These are phyloP conservation scores for Stenichneumon culpator DNA, from an alignment of 2,888 invertebrate genomes.

Conservation along the genomic window DNA sequence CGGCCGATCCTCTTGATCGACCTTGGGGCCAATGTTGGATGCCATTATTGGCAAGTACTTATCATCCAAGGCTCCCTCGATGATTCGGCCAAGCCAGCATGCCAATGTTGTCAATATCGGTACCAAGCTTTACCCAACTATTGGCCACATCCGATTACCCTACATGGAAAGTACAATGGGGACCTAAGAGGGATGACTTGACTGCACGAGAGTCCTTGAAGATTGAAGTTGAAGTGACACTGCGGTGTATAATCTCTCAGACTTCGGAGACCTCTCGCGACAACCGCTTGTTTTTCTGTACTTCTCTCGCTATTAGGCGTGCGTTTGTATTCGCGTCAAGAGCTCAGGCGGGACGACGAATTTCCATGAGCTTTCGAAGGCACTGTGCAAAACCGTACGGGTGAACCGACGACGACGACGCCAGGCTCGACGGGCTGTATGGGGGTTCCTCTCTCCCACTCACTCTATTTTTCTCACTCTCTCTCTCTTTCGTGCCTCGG, in stretches of 20 bases:
- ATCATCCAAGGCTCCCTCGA: no score
- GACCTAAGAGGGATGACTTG: background rate
- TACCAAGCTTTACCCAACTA: no score
- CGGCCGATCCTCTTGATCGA: no score
- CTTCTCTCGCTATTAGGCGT: slow-evolving; percentile 39
- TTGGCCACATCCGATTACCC: no score
- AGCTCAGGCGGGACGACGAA: slow-evolving; percentile 26
- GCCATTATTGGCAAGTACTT: no score
- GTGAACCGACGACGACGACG: slow-evolving; percentile 26
- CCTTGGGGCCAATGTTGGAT: no score
- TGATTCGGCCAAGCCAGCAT: no score
- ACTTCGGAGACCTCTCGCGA: slow-evolving; percentile 24
- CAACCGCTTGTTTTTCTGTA: slow-evolving; percentile 31
- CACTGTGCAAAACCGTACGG: slow-evolving; percentile 29
- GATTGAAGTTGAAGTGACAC: background rate
- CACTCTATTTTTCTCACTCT: background rate
- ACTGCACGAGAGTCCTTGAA: slow-evolving; percentile 6
- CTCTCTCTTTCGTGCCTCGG: slow-evolving; percentile 48
- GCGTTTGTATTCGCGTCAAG: slow-evolving; percentile 41
- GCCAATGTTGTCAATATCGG: no score
- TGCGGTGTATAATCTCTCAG: background rate
- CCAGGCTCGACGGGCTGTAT: slow-evolving; percentile 23
- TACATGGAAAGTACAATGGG: no score
- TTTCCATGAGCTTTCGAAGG: slow-evolving; percentile 28
- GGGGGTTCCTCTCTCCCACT: background rate